Conservation (phyloP, 2,888 invertebrate species). For the Drosophila bunnanda region DNA sequence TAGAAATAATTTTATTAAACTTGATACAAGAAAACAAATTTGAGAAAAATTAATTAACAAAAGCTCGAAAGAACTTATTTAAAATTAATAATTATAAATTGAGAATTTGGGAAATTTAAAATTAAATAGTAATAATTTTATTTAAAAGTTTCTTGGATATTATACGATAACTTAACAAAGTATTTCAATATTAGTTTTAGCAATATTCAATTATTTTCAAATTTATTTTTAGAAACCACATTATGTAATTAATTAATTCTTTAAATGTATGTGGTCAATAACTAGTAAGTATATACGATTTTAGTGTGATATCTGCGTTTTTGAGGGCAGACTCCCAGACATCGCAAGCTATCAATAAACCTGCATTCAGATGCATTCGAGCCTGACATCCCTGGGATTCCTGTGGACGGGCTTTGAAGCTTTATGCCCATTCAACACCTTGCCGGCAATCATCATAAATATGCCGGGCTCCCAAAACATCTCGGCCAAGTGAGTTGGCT, state of each 20-base stretch:
- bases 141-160: background rate
- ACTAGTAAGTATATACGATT: too few relatives aligned
- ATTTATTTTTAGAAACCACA: too few relatives aligned
- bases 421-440: conserved; percentile 55
- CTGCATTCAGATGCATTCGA: conserved; percentile 24
- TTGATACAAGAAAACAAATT: background rate
- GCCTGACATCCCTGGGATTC: conserved; percentile 11
- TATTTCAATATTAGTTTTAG: background rate
- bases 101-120: background rate
- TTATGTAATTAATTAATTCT: too few relatives aligned
- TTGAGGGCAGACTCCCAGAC: conserved; percentile 6
- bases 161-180: background rate
- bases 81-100: background rate
- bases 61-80: background rate
- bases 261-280: too few relatives aligned
- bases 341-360: conserved; percentile 17
- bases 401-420: background rate
- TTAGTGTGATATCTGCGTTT: background rate
- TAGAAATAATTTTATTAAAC: background rate
- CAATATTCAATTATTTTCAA: too few relatives aligned
- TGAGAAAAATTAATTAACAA: background rate
- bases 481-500: conserved; percentile 46
- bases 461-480: conserved; percentile 34
- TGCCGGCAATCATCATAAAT: conserved; percentile 36
- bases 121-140: background rate